Base-by-base conservation (phyloP, 2,113 vertebrate genomes). In the Thamnaconus septentrionalis region DNA sequence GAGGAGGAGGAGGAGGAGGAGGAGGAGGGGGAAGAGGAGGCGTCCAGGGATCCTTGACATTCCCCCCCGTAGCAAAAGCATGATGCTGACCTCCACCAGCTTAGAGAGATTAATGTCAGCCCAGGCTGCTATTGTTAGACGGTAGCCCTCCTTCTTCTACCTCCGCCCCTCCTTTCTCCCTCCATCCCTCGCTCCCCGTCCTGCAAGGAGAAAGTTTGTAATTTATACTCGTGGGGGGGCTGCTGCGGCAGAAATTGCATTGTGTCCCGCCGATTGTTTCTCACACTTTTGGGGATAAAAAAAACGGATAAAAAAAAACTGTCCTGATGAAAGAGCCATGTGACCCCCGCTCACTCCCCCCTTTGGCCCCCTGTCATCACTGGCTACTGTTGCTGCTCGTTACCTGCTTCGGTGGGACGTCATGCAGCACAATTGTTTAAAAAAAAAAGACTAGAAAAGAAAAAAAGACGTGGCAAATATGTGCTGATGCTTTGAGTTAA, bases 51-150 rank as follows among this genome's bases (percentile, higher is more conserved):
- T 71, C 71, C 82, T 81, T 85, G 84, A 85, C 84, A 81, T 84
- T 76, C 73, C 75, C 80, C 59, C 73, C 52, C 78, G 80, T 69
- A 31, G 18, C 18, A 31, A 71, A 75, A 65, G 82, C 75, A 70
- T 67, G 69, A 75, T 75, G 53, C 78, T 84, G 87, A 88, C 87
- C 85, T 85, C 84, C 58, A 63, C 67, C 56, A 85, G 81, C 84
- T 83, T 85, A 78, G 84, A 79, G 69, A 88, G 87, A 90, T 88
- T 84, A 85, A 87, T 87, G 84, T 87, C 82, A 80, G 69, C 74
- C 68, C 70, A 59, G 59, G 78, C 80, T 60, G 76, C 85, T 87
- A 80, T 90, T 87, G 86, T 87, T 84, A 80, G 81, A 68, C 64
- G 47, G 56, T 41, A 61, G 65, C 50, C 67, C 63, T 12, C 64